Evolutionary conservation across 2,888 invertebrate species (phyloP), one percentile per base, ranked within the genome.

Genomic region (Liopterus haemorrhoidalis): DNA sequence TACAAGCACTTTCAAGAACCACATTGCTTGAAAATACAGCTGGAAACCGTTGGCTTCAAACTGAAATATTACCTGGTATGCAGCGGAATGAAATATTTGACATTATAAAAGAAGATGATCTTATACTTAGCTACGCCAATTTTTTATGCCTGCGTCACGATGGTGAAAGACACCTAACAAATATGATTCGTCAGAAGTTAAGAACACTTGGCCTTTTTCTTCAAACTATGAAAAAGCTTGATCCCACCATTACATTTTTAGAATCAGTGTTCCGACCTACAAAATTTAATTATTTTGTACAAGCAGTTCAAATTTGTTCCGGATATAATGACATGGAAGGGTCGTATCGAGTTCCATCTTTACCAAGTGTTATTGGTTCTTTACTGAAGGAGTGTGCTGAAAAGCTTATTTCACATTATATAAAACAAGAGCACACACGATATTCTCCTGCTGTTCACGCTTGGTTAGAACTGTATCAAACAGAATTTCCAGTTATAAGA

Each of bases 401-500:
- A 35, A 35, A 35, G 22, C 12, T 35, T 14, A 6, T 19, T 5
- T 21, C 9, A 12, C 12, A 35, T 15, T 21, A 6, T n/a, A 35
- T 35, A 4, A 35, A 35, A 21, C 35, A n/a, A 20, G 16, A 35
- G 9, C 6, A 20, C 9, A 18, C 12, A n/a, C 8, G 11, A 15
- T 18, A 21, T 6, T 3, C 14, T 3, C 16, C 8, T 2, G 19
- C 20, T 20, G 35, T 20, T 12, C 12, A 35, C 6, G 20, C 4
- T n/a, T 35, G 21, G 35, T 22, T 35, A n/a, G 14, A 9, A 4
- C 12, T 35, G 12, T 35, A 35, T 11, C 20, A 5, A 22, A 22
- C 6, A 20, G 21, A 35, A 35, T 35, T 35, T 35, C 14, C 35
- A 5, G 20, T 35, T 11, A 21, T 35, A 8, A 35, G 35, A 21